Percentiles rank a stretch among this genome's conserved stretches.
Evolutionary conservation across 2,888 invertebrate species (phyloP).

Genomic region (Lochmaea crataegi): DNA sequence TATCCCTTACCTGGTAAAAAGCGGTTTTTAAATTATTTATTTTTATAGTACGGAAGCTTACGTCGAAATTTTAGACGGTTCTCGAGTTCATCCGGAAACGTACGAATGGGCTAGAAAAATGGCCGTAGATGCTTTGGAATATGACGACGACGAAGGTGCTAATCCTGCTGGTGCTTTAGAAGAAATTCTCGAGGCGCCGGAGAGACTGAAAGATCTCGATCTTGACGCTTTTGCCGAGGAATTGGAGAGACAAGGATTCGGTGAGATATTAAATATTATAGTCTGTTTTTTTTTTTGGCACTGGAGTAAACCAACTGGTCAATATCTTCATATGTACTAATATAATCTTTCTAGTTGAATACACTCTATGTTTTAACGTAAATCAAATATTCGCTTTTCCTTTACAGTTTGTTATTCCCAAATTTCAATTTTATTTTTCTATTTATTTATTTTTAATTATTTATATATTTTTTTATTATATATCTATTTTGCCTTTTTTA

Average conservation of each 20-base stretch:
- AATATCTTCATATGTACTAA: no score
- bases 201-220: slow-evolving; percentile 94
- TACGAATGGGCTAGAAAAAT: slow-evolving; percentile 99
- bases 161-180: slow-evolving; percentile 97
- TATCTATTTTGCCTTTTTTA: no score
- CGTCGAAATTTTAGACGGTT: slow-evolving; percentile 95
- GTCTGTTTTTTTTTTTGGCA: no score
- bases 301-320: no score
- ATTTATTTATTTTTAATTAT: no score
- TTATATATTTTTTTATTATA: no score
- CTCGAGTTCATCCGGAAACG: slow-evolving; percentile 98
- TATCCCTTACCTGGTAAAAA: background rate
- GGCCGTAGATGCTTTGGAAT: slow-evolving; percentile 99
- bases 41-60: slow-evolving; percentile 85
- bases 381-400: no score
- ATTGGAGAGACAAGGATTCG: slow-evolving; percentile 83
- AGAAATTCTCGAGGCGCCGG: slow-evolving; percentile 96
- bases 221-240: slow-evolving; percentile 99
- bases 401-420: no score
- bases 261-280: slow-evolving; percentile 67
- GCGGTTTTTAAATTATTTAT: background rate
- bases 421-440: no score
- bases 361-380: no score
- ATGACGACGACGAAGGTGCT: slow-evolving; percentile 96
- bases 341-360: no score